phyloP scores from a whole-genome alignment of 2,113 vertebrate genomes.

The Boleophthalmus pectinirostris region DNA sequence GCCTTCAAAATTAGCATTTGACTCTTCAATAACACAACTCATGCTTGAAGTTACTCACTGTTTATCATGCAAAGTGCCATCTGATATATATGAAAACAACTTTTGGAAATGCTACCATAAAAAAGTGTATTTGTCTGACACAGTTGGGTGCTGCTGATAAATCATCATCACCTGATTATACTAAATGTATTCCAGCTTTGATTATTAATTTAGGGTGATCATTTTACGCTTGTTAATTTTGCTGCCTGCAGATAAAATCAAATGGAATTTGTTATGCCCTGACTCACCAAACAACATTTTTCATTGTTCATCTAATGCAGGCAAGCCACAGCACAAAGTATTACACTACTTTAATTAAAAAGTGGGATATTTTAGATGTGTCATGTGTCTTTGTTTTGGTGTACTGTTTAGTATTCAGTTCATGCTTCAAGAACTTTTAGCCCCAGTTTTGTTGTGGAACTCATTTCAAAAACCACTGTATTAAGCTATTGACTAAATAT shows the following conservation, averaged over 20 bases:
- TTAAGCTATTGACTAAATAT: background rate
- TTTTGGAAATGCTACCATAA: slow-evolving; percentile 23
- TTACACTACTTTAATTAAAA: background rate
- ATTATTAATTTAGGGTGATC: background rate
- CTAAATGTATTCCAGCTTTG: background rate
- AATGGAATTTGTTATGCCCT: background rate
- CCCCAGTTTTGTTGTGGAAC: background rate
- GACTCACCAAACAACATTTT: background rate
- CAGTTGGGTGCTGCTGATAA: slow-evolving; percentile 5
- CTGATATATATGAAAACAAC: background rate
- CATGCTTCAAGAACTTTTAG: background rate
- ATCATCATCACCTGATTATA: background rate
- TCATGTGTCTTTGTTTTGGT: background rate
- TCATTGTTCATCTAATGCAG: background rate
- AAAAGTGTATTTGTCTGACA: slow-evolving; percentile 7
- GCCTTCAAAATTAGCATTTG: slow-evolving; percentile 18
- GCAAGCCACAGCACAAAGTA: background rate
- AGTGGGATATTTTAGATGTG: background rate
- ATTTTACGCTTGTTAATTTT: slow-evolving; percentile 5
- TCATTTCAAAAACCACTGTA: background rate
- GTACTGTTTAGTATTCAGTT: background rate
- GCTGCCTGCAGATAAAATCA: slow-evolving; percentile 1
- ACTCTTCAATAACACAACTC: slow-evolving; percentile 8
- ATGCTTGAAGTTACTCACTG: slow-evolving; percentile 3
- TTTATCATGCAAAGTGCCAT: background rate